A percentile compares a stretch with the other conserved stretches of the same genome.
These are phyloP conservation scores for Hyperoplus lanceolatus DNA, from an alignment of 2,797 vertebrate species.

Conservation along the genomic window DNA sequence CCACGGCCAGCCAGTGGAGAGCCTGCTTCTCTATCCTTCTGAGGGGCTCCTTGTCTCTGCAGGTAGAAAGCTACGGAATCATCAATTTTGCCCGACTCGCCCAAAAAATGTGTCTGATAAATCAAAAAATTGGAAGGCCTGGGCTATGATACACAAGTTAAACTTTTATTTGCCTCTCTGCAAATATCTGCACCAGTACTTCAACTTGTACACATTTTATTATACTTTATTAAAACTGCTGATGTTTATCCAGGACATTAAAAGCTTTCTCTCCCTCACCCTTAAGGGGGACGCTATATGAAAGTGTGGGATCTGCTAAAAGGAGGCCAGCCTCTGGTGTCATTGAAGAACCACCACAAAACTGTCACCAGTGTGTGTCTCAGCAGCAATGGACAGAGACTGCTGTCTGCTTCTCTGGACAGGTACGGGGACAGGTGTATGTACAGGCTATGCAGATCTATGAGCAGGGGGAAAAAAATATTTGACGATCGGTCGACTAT, in stretches of 20 bases:
- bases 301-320: constrained; percentile 98
- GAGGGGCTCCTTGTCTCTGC: constrained; percentile 96
- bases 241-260: background rate
- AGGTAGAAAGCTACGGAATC: constrained; percentile 80
- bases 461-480: background rate
- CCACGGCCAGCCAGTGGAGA: constrained; percentile 96
- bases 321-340: constrained; percentile 94
- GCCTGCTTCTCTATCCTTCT: constrained; percentile 94
- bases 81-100: background rate
- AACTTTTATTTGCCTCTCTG: background rate
- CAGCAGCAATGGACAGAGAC: constrained; percentile 91
- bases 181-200: background rate
- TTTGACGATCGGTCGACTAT: background rate
- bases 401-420: constrained; percentile 95
- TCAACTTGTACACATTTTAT: too few species aligned
- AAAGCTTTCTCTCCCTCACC: background rate
- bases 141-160: background rate
- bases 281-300: constrained; percentile 92
- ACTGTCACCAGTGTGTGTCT: constrained; percentile 94
- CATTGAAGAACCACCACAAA: constrained; percentile 97
- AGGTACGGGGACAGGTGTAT: constrained; percentile 81
- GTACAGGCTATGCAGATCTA: background rate
- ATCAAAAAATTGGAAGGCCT: background rate
- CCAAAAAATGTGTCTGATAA: background rate
- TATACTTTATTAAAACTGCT: background rate